Percentiles rank a stretch among this genome's conserved stretches.
These are phyloP conservation scores for Acanthornis magna DNA, from an alignment of 2,797 vertebrate species.

Conservation along the genomic window DNA sequence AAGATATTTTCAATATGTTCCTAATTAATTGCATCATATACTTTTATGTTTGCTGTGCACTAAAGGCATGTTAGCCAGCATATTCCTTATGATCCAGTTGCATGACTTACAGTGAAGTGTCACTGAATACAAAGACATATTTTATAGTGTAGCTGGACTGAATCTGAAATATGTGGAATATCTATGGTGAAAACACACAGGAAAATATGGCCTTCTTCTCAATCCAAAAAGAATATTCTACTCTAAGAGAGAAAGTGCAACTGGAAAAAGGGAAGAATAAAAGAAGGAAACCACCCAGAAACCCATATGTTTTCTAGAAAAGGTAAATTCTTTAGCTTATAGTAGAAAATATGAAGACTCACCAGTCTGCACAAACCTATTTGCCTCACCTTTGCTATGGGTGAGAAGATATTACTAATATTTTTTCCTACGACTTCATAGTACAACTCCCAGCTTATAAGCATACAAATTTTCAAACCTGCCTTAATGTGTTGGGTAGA, in stretches of 20 bases:
- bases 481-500: neutral
- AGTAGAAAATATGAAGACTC: neutral
- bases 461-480: neutral
- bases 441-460: neutral
- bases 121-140: neutral
- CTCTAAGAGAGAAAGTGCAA: neutral
- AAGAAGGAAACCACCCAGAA: neutral
- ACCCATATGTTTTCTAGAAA: neutral
- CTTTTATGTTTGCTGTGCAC: conserved; percentile 14
- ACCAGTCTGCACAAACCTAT: neutral
- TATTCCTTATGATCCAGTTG: neutral
- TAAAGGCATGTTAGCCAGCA: neutral
- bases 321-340: neutral
- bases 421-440: neutral
- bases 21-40: conserved; percentile 52
- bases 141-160: neutral
- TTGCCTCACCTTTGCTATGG: neutral
- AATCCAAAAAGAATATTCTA: neutral
- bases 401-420: neutral
- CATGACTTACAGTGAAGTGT: neutral
- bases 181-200: neutral
- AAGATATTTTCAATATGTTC: conserved; percentile 24
- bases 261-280: neutral
- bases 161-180: neutral
- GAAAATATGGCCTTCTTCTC: neutral